These are phyloP conservation scores for Cyphomyrus plagiostoma DNA, from an alignment of 2,113 vertebrate genomes.

Conservation along the genomic window DNA sequence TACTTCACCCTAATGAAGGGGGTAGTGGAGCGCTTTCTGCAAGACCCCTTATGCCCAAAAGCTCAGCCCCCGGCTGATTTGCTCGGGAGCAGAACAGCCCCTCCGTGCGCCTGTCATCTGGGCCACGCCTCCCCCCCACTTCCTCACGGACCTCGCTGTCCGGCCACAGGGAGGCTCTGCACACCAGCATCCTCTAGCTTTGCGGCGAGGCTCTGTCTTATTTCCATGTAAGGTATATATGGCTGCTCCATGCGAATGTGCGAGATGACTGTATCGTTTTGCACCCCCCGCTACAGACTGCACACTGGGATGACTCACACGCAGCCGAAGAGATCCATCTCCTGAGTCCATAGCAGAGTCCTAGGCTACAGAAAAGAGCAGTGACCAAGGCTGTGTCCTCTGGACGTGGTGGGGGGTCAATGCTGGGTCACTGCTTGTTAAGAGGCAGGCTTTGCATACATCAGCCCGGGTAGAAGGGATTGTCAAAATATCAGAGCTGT, in stretches of 20 bases:
- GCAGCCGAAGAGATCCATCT: slow-evolving; percentile 8
- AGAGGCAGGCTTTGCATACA: neutral
- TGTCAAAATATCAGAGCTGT: neutral
- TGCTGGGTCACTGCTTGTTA: neutral
- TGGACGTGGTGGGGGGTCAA: neutral
- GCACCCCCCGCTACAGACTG: slow-evolving; percentile 11
- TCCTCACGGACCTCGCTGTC: neutral
- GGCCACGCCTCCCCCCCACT: neutral
- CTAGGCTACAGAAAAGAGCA: neutral
- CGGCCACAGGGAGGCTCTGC: neutral
- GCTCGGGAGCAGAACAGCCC: neutral
- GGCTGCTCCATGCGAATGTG: neutral
- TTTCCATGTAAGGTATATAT: slow-evolving; percentile 12
- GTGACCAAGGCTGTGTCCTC: neutral
- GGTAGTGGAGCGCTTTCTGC: neutral
- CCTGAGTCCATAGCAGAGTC: neutral
- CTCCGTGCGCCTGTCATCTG: neutral
- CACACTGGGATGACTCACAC: neutral
- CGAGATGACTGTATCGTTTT: slow-evolving; percentile 14
- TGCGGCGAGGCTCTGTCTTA: neutral
- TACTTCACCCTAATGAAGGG: neutral
- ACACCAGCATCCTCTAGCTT: neutral
- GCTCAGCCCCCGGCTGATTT: neutral
- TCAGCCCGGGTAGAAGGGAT: neutral
- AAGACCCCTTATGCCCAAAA: neutral